Conservation (phyloP, 2,113 vertebrate genomes). For the Pangasianodon gigas region DNA sequence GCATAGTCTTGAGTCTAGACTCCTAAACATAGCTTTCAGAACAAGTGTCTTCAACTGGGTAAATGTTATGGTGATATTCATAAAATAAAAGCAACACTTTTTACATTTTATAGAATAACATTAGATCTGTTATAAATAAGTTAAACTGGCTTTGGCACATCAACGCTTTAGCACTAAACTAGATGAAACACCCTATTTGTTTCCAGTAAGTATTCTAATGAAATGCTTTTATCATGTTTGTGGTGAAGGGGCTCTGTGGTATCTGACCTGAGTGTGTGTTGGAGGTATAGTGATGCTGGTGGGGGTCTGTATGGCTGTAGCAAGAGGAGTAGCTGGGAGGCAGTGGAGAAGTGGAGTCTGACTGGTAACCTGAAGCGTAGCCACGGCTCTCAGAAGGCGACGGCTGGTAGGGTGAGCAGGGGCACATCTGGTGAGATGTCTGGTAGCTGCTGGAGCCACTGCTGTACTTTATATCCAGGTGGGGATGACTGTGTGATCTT, state of each 20-base stretch:
- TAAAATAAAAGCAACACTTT: neutral
- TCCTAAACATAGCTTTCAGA: neutral
- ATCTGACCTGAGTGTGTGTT: constrained; percentile 53
- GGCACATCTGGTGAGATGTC: constrained; percentile 71
- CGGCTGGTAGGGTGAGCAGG: constrained; percentile 75
- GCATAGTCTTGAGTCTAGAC: neutral
- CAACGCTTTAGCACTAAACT: neutral
- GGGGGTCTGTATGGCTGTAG: constrained; percentile 49
- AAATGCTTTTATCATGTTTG: neutral
- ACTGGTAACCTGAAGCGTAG: constrained; percentile 77
- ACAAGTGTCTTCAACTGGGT: neutral
- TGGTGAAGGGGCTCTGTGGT: neutral
- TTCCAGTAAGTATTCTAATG: neutral
- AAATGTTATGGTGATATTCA: neutral
- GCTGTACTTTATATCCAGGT: constrained; percentile 81
- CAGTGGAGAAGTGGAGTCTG: constrained; percentile 76
- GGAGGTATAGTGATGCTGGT: constrained; percentile 49
- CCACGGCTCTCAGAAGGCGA: constrained; percentile 78
- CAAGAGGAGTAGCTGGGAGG: constrained; percentile 62
- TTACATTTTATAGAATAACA: neutral
- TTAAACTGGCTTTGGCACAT: neutral
- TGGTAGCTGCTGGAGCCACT: constrained; percentile 77
- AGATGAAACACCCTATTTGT: neutral
- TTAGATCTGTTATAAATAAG: neutral
- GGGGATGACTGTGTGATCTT: constrained; percentile 69